A percentile compares a stretch with the other conserved stretches of the same genome.
Conservation (phyloP, 2,113 vertebrate species). For the Alethe castanea region DNA sequence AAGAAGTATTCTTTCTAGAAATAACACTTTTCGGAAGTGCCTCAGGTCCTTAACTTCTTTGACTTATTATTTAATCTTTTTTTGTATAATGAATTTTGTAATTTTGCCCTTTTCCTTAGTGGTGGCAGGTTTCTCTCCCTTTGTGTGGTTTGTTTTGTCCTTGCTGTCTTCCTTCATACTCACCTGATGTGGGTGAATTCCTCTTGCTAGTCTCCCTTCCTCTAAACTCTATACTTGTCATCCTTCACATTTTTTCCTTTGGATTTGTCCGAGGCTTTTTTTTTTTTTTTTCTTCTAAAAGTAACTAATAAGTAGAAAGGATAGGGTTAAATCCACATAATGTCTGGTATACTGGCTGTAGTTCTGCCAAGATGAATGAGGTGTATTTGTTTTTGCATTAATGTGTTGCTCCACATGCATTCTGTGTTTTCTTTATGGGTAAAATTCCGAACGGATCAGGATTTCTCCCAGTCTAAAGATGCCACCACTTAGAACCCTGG, state of each 20-base stretch:
- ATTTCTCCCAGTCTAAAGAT: too few species aligned
- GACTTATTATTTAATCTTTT: not conserved
- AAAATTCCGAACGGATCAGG: too few species aligned
- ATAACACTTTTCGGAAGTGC: not conserved
- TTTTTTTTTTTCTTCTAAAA: not conserved
- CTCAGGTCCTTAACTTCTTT: not conserved
- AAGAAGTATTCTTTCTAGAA: not conserved
- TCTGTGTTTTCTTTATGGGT: not conserved
- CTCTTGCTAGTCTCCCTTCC: not conserved
- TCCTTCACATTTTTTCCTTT: not conserved
- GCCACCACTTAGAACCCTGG: too few species aligned
- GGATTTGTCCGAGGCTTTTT: not conserved
- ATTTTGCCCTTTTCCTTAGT: not conserved
- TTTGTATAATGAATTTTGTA: not conserved
- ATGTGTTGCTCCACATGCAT: not conserved
- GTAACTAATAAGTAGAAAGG: not conserved
- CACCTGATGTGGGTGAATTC: not conserved
- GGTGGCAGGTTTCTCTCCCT: not conserved
- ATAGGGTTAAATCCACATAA: not conserved
- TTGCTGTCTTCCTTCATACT: not conserved
- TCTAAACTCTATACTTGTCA: not conserved
- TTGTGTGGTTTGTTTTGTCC: not conserved
- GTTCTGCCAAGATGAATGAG: not conserved
- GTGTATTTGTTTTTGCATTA: constrained; percentile 8
- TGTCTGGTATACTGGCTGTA: not conserved